Evolutionary conservation across 1,140 invertebrate species (phyloP), one percentile per base, ranked within the genome.

Genomic region (Anastrepha obliqua): DNA sequence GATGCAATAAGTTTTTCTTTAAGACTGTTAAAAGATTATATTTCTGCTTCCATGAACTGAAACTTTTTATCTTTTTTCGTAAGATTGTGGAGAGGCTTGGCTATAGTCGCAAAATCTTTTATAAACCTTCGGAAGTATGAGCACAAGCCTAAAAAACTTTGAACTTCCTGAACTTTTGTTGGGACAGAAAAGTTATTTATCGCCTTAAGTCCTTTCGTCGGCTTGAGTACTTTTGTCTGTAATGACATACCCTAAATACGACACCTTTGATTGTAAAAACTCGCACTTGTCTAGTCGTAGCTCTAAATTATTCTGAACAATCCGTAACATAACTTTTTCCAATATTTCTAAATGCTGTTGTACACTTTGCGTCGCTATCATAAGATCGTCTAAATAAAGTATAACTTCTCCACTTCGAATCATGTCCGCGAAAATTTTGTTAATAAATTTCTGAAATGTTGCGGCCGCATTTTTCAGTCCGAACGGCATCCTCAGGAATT

Each of bases 261-360:
- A 90, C 6, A 93, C 88, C 60, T 88, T 60, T 15, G 17, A 87
- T 47, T 88, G 39, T 42, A 93, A 20, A 85, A 94, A 89, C 11
- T 91, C 59, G 58, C 90, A 91, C 88, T 94, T 94, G 86, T 93
- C 91, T 90, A 90, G 90, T 47, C 93, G 93, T 1, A 94, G 89
- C 58, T 90, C 59, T 62, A 94, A 88, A 3, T 91, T 93, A 90
- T 92, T 92, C 0, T 93, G 87, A 3, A 86, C 87, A 15, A 92
- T 89, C 1, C 89, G 87, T 11, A 87, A 9, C 8, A 93, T 62
- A 4, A 93, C 90, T 85, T 87, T 17, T 78, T 89, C 87, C 9
- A 93, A 86, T 58, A 86, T 81, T 44, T 78, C 20, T 7, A 89
- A 87, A 87, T 87, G 87, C 86, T 87, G 20, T n/a, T 86, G 42